phyloP scores from a whole-genome alignment of 2,797 vertebrate species.

The Australoheros facetus region DNA sequence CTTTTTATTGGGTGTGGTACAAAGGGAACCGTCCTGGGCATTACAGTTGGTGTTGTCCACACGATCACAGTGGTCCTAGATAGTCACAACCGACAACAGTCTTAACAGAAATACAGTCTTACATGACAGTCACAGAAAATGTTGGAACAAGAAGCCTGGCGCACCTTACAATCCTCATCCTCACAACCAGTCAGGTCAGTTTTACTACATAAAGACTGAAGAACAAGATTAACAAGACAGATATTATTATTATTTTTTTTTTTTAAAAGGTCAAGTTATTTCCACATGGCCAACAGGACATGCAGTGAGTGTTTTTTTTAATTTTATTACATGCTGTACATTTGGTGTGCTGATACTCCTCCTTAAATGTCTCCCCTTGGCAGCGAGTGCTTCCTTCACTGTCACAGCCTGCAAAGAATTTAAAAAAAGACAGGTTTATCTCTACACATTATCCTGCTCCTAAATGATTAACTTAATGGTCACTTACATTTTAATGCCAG shows the following conservation, averaged over 20 bases:
- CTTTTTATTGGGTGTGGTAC: conserved; percentile 87
- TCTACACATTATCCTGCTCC: background rate
- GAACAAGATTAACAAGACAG: conserved; percentile 22
- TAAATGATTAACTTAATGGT: background rate
- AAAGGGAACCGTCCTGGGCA: conserved; percentile 85
- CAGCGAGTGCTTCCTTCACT: conserved; percentile 90
- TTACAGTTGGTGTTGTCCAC: conserved; percentile 83
- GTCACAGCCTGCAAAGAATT: conserved; percentile 87
- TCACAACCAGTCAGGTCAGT: conserved; percentile 88
- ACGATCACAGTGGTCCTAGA: conserved; percentile 87
- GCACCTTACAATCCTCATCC: conserved; percentile 87
- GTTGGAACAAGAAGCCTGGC: background rate
- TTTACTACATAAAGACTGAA: conserved; percentile 89
- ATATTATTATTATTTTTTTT: too few species aligned
- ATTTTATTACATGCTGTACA: conserved; percentile 88
- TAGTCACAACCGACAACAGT: background rate
- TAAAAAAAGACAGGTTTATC: background rate
- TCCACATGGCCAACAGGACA: background rate
- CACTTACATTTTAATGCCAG: background rate
- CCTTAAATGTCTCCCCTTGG: conserved; percentile 90
- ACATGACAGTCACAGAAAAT: background rate
- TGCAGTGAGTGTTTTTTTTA: conserved; percentile 8
- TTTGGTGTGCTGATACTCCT: conserved; percentile 96
- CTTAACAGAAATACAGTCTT: background rate
- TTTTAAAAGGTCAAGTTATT: background rate